These are phyloP conservation scores for Popillia japonica DNA, from an alignment of 1,140 invertebrate genomes.

Conservation along the genomic window DNA sequence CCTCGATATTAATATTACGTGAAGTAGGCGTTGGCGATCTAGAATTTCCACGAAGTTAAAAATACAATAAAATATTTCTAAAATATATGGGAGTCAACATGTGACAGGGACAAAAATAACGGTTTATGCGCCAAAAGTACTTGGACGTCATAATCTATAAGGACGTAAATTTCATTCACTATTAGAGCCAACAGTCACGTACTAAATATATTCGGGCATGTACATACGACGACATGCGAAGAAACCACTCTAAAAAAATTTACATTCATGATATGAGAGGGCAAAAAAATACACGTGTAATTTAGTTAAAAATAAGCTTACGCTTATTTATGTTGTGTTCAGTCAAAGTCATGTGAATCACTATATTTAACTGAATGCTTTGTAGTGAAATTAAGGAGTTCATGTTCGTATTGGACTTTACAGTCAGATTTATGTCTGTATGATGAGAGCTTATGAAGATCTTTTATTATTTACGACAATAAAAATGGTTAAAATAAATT, in stretches of 20 bases:
- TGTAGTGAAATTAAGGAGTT: too few relatives aligned
- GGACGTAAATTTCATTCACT: slow-evolving; percentile 10
- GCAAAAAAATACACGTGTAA: not conserved
- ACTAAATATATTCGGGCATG: not conserved
- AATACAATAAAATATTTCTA: slow-evolving; percentile 4
- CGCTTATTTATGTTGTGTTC: not conserved
- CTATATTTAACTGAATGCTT: too few relatives aligned
- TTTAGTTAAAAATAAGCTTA: not conserved
- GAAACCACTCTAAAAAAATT: not conserved
- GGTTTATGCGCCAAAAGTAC: not conserved
- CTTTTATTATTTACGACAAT: too few relatives aligned
- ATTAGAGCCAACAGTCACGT: slow-evolving; percentile 4
- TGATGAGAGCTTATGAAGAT: too few relatives aligned
- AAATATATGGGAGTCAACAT: not conserved
- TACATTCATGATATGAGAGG: slow-evolving; percentile 1
- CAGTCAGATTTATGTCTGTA: too few relatives aligned
- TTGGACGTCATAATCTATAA: slow-evolving; percentile 11
- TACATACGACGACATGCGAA: not conserved
- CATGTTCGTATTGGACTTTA: too few relatives aligned
- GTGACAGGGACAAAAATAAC: not conserved
- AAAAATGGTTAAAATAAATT: too few relatives aligned
- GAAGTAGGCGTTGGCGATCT: not conserved
- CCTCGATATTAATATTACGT: not conserved
- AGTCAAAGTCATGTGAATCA: not conserved
- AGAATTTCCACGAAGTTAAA: slow-evolving; percentile 1